A percentile compares a stretch with the other conserved stretches of the same genome.
These are phyloP conservation scores for Macroramphosus scolopax DNA, from an alignment of 2,797 vertebrate species.

Conservation along the genomic window DNA sequence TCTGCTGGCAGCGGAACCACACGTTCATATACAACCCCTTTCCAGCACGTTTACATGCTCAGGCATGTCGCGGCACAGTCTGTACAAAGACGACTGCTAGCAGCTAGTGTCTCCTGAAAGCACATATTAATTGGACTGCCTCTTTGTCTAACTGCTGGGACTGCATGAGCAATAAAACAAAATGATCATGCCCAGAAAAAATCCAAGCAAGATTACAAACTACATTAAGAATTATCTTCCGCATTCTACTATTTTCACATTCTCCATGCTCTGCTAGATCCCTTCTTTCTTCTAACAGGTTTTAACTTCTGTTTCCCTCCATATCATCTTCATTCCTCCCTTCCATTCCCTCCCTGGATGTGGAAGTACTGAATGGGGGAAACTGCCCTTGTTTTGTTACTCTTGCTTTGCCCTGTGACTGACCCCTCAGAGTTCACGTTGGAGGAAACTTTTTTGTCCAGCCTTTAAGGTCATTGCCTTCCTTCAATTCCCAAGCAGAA, in stretches of 20 bases:
- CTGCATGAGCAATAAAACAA: conserved; percentile 2
- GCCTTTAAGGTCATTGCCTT: conserved; percentile 65
- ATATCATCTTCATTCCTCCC: conserved; percentile 36
- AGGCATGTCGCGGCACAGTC: conserved; percentile 46
- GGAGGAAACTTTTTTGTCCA: conserved; percentile 68
- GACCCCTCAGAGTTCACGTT: conserved; percentile 71
- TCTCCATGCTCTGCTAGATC: conserved; percentile 39
- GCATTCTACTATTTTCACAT: conserved; percentile 35
- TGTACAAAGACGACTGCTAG: conserved; percentile 25
- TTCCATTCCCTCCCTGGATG: conserved; percentile 45
- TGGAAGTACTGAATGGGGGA: conserved; percentile 41
- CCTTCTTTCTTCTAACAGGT: conserved; percentile 41
- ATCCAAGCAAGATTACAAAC: conserved; percentile 15
- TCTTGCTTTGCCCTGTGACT: conserved; percentile 66
- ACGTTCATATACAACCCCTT: conserved; percentile 30
- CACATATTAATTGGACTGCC: conserved; percentile 25
- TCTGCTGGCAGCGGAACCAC: conserved; percentile 41
- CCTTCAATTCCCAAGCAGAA: conserved; percentile 62
- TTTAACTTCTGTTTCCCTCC: conserved; percentile 30
- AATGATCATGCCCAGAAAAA: conserved; percentile 20
- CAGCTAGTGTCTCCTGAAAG: conserved; percentile 39
- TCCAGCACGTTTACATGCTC: conserved; percentile 41
- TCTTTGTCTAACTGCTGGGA: conserved; percentile 34
- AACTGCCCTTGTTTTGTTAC: conserved; percentile 66
- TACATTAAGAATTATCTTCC: conserved; percentile 27